Percentiles rank a stretch among this genome's conserved stretches.
Conservation (phyloP, 1,140 invertebrate species). For the Araneus ventricosus region DNA sequence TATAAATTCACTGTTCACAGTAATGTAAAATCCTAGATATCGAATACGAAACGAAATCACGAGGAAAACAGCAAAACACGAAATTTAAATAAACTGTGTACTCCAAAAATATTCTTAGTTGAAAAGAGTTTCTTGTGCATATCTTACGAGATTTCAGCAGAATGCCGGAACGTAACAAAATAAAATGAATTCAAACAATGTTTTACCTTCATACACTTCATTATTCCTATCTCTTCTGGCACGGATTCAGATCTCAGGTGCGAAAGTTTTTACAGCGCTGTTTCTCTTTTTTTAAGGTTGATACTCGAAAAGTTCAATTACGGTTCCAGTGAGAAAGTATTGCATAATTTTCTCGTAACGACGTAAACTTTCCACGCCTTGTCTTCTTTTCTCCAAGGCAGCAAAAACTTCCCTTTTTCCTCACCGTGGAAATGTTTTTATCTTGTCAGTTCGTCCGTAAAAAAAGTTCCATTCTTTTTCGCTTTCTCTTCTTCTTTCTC, state of each 20-base stretch:
- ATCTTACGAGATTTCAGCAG: constrained; percentile 3
- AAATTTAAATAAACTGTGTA: background rate
- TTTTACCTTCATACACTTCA: constrained; percentile 25
- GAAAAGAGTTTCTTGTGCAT: constrained; percentile 1
- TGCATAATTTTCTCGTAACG: constrained; percentile 65
- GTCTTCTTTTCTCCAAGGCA: constrained; percentile 7
- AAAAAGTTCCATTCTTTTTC: constrained; percentile 61
- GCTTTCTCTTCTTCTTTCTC: constrained; percentile 16
- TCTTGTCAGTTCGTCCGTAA: constrained; percentile 63
- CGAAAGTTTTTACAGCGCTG: constrained; percentile 1
- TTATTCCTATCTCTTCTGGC: constrained; percentile 43
- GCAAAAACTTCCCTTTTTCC: constrained; percentile 27
- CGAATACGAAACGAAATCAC: no score
- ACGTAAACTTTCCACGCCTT: constrained; percentile 12
- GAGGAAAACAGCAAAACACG: no score
- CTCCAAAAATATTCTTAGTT: background rate
- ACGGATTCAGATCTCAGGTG: constrained; percentile 51
- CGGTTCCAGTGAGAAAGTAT: background rate
- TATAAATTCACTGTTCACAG: no score
- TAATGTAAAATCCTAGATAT: no score
- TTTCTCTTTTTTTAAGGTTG: background rate
- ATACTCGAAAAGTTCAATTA: constrained; percentile 49
- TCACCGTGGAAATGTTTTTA: constrained; percentile 60
- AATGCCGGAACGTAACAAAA: background rate
- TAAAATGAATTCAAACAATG: background rate